Conservation (phyloP, 35 echinoderm and acorn worm species). For the Hemicentrotus pulcherrimus region DNA sequence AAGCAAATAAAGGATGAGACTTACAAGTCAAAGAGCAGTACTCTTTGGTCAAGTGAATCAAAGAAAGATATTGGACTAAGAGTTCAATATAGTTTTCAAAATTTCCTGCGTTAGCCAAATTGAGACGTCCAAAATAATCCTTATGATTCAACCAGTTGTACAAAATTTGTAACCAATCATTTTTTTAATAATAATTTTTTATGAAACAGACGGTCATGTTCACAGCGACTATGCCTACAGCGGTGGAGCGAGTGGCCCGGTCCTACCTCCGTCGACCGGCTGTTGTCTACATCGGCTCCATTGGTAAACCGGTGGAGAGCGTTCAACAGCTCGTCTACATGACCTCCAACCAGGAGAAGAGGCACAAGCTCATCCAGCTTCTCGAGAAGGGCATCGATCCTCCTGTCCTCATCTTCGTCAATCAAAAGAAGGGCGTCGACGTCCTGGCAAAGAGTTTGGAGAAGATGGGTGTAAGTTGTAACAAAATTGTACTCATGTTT, state of each 20-base stretch:
- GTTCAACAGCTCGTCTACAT: constrained; percentile 93
- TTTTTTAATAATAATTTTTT: too few species aligned
- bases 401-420: constrained; percentile 98
- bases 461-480: constrained; percentile 89
- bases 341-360: constrained; percentile 90
- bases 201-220: constrained; percentile 96
- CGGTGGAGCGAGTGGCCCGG: constrained; percentile 92
- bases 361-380: constrained; percentile 82
- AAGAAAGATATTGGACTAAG: too few species aligned
- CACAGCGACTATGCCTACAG: constrained; percentile 97
- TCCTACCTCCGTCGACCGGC: constrained; percentile 84
- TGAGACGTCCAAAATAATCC: too few species aligned
- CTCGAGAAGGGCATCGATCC: constrained; percentile 90
- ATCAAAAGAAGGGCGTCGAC: constrained; percentile 99
- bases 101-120: too few species aligned
- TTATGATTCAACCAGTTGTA: too few species aligned
- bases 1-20: too few species aligned
- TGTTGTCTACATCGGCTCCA: constrained; percentile 93
- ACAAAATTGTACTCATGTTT: background rate
- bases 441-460: constrained; percentile 94
- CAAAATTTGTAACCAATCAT: too few species aligned
- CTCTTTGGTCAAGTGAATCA: too few species aligned
- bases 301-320: constrained; percentile 88
- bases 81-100: too few species aligned
- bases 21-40: too few species aligned